Conservation (phyloP, 2,888 invertebrate genomes). For the Syritta pipiens region DNA sequence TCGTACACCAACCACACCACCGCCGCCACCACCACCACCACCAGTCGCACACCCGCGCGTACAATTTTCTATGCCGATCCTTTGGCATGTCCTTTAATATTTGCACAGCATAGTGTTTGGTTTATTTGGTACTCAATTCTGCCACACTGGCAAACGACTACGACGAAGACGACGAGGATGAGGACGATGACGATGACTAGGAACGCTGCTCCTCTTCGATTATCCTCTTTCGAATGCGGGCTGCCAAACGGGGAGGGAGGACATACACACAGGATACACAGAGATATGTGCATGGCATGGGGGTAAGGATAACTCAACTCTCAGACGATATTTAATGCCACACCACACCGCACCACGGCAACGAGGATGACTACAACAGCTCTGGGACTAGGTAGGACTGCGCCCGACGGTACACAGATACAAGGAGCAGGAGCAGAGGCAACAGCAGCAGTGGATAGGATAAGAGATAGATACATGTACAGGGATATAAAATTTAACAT, state of each 20-base stretch:
- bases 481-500: constrained; percentile 62
- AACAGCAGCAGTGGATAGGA: background rate
- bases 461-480: constrained; percentile 28
- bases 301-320: constrained; percentile 23
- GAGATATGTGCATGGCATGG: background rate
- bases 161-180: background rate
- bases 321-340: constrained; percentile 58
- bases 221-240: constrained; percentile 60
- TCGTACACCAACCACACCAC: constrained; percentile 2
- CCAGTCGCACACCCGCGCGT: background rate
- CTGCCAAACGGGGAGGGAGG: background rate
- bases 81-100: constrained; percentile 65
- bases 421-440: no score
- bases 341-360: background rate
- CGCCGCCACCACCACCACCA: background rate
- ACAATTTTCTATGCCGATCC: constrained; percentile 19
- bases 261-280: background rate
- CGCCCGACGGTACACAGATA: no score
- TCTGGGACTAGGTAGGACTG: background rate
- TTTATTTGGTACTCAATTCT: constrained; percentile 65
- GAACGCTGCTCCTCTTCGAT: constrained; percentile 60
- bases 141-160: constrained; percentile 52
- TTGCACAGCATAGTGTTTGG: constrained; percentile 65
- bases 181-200: no score
- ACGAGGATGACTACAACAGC: constrained; percentile 12